A percentile compares a stretch with the other conserved stretches of the same genome.
Conservation (phyloP, 2,797 vertebrate species). For the Nannoperca obscura region DNA sequence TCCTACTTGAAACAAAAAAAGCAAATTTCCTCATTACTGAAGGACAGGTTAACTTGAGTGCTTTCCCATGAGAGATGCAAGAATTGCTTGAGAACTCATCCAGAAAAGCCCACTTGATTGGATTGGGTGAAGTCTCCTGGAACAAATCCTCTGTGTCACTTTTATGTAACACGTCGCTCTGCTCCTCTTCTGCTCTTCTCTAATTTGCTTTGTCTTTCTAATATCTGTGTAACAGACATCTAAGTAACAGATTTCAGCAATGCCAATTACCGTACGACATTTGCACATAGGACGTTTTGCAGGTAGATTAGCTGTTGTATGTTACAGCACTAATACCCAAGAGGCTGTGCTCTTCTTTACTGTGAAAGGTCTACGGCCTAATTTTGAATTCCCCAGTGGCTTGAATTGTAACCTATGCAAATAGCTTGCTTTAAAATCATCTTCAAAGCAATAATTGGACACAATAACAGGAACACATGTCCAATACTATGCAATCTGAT, state of each 20-base stretch:
- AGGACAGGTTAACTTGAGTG: conserved; percentile 71
- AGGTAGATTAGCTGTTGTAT: conserved; percentile 17
- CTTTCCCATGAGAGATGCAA: conserved; percentile 67
- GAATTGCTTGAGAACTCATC: conserved; percentile 77
- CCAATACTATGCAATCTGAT: conserved; percentile 1
- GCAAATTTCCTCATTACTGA: conserved; percentile 61
- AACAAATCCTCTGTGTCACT: conserved; percentile 80
- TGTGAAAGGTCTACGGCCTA: not conserved
- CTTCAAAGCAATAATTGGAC: not conserved
- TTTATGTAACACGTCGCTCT: conserved; percentile 69
- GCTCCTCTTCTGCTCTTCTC: conserved; percentile 41
- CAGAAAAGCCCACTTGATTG: conserved; percentile 83
- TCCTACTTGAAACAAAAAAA: conserved; percentile 21
- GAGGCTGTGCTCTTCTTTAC: not conserved
- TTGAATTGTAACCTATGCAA: not conserved
- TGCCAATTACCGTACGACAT: conserved; percentile 32
- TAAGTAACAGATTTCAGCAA: conserved; percentile 28
- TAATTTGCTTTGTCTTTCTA: conserved; percentile 70
- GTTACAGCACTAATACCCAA: not conserved
- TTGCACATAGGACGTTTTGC: conserved; percentile 9
- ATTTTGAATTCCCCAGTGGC: not conserved
- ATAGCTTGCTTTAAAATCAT: not conserved
- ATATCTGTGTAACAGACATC: conserved; percentile 51
- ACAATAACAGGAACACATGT: not conserved
- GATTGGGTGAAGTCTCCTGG: conserved; percentile 77